phyloP scores from a whole-genome alignment of 2,888 invertebrate species.

The Catocala fraxini region DNA sequence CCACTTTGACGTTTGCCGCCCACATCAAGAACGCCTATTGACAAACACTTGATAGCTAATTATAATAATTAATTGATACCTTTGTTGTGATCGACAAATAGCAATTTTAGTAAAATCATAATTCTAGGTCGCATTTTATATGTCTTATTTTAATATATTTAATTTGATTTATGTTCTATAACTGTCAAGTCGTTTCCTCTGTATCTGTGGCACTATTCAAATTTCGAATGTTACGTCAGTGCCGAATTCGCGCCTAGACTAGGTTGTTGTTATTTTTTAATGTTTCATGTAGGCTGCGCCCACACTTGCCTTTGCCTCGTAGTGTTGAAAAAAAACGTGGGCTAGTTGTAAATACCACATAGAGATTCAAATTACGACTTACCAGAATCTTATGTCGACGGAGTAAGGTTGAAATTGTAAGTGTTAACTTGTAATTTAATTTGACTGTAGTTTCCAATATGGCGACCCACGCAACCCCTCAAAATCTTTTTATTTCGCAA shows the following conservation, averaged over 20 bases:
- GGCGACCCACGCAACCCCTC: slow-evolving; percentile 72
- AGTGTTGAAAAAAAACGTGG: slow-evolving; percentile 74
- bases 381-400: slow-evolving; percentile 42
- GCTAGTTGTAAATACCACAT: slow-evolving; percentile 67
- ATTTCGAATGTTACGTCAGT: slow-evolving; percentile 66
- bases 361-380: slow-evolving; percentile 37
- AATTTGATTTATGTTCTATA: slow-evolving; percentile 1
- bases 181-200: slow-evolving; percentile 10
- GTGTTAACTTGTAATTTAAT: slow-evolving; percentile 17
- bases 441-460: slow-evolving; percentile 52
- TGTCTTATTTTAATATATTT: not conserved
- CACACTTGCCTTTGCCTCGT: slow-evolving; percentile 62
- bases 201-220: slow-evolving; percentile 40
- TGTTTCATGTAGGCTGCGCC: slow-evolving; percentile 76
- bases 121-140: too few relatives aligned
- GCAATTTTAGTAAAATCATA: too few relatives aligned
- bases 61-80: too few relatives aligned
- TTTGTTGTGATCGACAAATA: too few relatives aligned
- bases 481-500: slow-evolving; percentile 74
- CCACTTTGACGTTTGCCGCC: not conserved
- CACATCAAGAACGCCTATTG: not conserved
- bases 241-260: slow-evolving; percentile 64
- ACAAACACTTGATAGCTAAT: too few relatives aligned
- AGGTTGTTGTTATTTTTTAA: slow-evolving; percentile 68
- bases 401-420: slow-evolving; percentile 49